Conservation (phyloP, 2,113 vertebrate species). For the Rhadina sibilatrix region DNA sequence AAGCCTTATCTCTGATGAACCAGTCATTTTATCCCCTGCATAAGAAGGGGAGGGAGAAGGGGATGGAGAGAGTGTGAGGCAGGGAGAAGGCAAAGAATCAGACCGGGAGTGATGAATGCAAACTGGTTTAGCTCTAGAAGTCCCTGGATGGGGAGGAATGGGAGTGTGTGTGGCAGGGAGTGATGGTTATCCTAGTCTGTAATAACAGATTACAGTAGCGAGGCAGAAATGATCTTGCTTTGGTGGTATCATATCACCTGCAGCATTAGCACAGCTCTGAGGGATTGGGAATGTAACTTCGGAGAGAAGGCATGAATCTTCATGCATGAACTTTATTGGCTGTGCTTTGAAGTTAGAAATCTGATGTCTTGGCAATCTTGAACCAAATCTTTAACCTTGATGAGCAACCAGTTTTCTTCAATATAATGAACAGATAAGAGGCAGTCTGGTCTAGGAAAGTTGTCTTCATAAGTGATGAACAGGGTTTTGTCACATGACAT, state of each 20-base stretch:
- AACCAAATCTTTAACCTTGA: not conserved
- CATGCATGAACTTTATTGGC: not conserved
- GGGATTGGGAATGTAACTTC: not conserved
- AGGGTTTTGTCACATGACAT: not conserved
- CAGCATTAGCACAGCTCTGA: not conserved
- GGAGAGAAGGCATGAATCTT: not conserved
- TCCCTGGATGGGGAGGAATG: not conserved
- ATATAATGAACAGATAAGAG: not conserved
- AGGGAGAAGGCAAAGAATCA: not conserved
- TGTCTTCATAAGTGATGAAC: not conserved
- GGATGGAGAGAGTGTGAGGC: fast-evolving
- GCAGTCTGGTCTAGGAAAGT: not conserved
- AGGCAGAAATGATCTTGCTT: not conserved
- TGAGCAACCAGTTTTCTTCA: not conserved
- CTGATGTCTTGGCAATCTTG: not conserved
- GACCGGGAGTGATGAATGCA: not conserved
- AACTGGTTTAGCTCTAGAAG: not conserved
- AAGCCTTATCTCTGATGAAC: not conserved
- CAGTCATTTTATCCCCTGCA: not conserved
- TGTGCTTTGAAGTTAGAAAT: not conserved
- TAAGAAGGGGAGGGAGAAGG: not conserved
- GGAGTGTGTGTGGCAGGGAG: not conserved
- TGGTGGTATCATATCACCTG: not conserved
- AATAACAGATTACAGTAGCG: not conserved
- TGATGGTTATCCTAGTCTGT: not conserved